Evolutionary conservation across 2,888 invertebrate genomes (phyloP).

Genomic region (Lochmaea crataegi): DNA sequence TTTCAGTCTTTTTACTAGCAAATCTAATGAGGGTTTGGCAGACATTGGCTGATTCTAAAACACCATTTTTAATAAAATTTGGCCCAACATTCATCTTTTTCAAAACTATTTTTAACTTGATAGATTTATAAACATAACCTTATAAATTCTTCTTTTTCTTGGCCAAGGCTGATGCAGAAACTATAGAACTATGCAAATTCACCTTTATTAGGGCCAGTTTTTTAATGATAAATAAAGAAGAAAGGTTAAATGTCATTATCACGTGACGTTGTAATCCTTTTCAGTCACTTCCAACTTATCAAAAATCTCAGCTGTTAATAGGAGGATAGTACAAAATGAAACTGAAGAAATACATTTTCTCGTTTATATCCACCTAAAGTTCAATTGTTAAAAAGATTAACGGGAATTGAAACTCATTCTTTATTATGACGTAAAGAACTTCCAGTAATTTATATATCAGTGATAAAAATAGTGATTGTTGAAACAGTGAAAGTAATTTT

Average conservation of each 20-base stretch:
- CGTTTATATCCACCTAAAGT: neutral
- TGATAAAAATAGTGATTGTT: constrained; percentile 11
- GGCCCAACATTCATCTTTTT: constrained; percentile 21
- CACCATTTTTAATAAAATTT: constrained; percentile 15
- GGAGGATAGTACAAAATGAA: constrained; percentile 16
- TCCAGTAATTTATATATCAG: neutral
- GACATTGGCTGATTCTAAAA: constrained; percentile 3
- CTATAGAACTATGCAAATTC: neutral
- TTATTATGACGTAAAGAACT: constrained; percentile 22
- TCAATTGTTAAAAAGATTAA: neutral
- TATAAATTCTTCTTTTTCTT: constrained; percentile 11
- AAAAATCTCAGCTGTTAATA: constrained; percentile 27
- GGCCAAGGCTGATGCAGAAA: neutral
- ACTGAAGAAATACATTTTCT: constrained; percentile 7
- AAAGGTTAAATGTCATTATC: neutral
- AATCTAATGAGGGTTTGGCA: constrained; percentile 59
- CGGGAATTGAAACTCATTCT: constrained; percentile 1
- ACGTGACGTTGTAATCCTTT: neutral
- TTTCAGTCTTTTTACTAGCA: constrained; percentile 82
- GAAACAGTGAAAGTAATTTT: constrained; percentile 18
- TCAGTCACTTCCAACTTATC: neutral
- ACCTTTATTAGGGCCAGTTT: neutral
- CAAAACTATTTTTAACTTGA: neutral
- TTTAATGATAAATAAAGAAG: neutral
- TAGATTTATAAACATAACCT: too few species aligned